Percentiles rank a stretch among this genome's conserved stretches.
Conservation (phyloP, 92 coral and sea anemone species). For the Epizoanthus stellaris region DNA sequence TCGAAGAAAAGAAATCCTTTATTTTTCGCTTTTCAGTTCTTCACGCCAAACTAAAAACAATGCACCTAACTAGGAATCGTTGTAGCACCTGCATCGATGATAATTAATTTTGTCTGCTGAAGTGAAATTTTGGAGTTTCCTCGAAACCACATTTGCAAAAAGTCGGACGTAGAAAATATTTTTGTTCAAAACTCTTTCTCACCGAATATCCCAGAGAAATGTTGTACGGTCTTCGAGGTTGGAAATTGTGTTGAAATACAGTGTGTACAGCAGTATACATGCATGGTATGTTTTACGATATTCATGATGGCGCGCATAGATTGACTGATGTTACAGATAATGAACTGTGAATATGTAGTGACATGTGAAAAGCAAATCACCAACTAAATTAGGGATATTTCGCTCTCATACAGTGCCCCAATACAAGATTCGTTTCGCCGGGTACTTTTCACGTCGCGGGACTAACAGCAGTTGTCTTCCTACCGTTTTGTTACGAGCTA, state of each 20-base stretch:
- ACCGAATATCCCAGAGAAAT: neutral
- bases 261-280: neutral
- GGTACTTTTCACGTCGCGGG: neutral
- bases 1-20: conserved; percentile 11
- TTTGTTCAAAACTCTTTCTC: neutral
- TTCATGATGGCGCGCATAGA: neutral
- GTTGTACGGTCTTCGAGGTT: neutral
- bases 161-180: too few relatives aligned
- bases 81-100: conserved; percentile 23
- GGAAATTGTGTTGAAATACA: neutral
- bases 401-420: neutral
- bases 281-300: neutral
- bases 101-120: conserved; percentile 40
- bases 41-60: conserved; percentile 39
- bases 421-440: neutral
- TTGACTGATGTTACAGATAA: neutral
- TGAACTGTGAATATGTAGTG: conserved; percentile 4
- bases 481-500: conserved; percentile 12
- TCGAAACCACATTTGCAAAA: neutral
- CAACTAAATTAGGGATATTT: neutral
- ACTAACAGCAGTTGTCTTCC: neutral
- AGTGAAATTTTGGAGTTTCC: conserved; percentile 29
- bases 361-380: conserved; percentile 7
- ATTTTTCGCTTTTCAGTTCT: conserved; percentile 24
- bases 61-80: neutral